These are phyloP conservation scores for Spheniscus mendiculus DNA, from an alignment of 2,113 vertebrate genomes.

Conservation along the genomic window DNA sequence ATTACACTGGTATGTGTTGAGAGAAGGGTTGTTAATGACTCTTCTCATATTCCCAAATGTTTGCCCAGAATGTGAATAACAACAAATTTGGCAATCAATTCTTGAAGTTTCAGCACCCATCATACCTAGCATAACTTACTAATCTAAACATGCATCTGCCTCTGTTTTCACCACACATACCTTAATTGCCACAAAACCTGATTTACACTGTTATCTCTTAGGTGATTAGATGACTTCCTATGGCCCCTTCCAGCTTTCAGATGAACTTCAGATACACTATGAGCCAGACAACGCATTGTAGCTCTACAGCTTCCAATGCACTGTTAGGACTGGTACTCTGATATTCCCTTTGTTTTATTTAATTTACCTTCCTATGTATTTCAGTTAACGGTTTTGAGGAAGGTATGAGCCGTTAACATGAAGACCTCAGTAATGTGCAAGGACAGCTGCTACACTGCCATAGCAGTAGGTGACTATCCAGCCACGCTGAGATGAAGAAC, in stretches of 20 bases:
- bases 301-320: background rate
- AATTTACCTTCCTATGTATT: background rate
- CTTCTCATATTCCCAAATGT: background rate
- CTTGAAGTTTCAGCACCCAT: background rate
- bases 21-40: background rate
- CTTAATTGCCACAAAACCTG: slow-evolving; percentile 7
- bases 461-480: background rate
- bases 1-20: background rate
- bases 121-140: background rate
- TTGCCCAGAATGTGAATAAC: background rate
- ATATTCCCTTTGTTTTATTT: background rate
- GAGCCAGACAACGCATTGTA: background rate
- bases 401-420: background rate
- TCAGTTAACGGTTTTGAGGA: background rate
- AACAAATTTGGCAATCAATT: slow-evolving; percentile 6
- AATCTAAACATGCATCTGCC: slow-evolving; percentile 18
- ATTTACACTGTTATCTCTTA: slow-evolving; percentile 15
- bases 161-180: slow-evolving; percentile 16
- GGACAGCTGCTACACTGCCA: background rate
- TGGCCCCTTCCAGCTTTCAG: background rate
- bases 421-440: background rate
- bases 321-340: background rate
- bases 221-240: background rate
- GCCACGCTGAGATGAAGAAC: background rate
- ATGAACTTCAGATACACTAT: background rate